Conservation (phyloP, 2,797 vertebrate species). For the Periophthalmus magnuspinnatus region DNA sequence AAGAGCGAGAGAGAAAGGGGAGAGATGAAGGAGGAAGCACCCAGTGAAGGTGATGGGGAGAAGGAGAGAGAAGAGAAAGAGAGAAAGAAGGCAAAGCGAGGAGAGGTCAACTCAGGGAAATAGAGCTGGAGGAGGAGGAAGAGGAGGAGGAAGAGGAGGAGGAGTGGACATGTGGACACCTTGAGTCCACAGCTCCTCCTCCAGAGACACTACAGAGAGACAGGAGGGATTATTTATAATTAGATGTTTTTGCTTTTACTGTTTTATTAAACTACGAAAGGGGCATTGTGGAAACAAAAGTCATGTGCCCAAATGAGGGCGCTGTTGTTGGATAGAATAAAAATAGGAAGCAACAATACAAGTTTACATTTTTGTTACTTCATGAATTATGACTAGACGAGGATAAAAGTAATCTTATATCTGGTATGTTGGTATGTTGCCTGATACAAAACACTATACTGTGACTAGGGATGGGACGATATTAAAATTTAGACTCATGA, state of each 20-base stretch:
- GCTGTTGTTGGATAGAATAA: not conserved
- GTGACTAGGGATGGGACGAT: too few relatives aligned
- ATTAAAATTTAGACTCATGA: too few relatives aligned
- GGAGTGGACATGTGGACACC: slow-evolving; percentile 29
- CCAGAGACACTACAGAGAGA: not conserved
- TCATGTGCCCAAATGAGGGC: not conserved
- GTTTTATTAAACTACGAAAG: not conserved
- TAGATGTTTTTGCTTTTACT: not conserved
- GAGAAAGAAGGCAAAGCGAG: not conserved
- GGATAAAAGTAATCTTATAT: too few relatives aligned
- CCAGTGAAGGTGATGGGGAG: too few relatives aligned
- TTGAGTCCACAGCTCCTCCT: slow-evolving; percentile 18
- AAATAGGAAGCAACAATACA: not conserved
- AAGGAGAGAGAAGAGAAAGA: too few relatives aligned
- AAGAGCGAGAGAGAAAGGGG: not conserved
- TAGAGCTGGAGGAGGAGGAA: slow-evolving; percentile 29
- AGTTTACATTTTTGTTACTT: too few relatives aligned
- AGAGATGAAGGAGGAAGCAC: too few relatives aligned
- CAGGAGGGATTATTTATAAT: not conserved
- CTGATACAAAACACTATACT: too few relatives aligned
- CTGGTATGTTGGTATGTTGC: too few relatives aligned
- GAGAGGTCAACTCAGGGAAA: slow-evolving; percentile 54
- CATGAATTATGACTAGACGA: too few relatives aligned
- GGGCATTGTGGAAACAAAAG: not conserved
- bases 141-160: slow-evolving; percentile 23